Percentiles rank a stretch among this genome's conserved stretches.
phyloP scores from a whole-genome alignment of 1,140 invertebrate genomes.

The Leucophenga varia region DNA sequence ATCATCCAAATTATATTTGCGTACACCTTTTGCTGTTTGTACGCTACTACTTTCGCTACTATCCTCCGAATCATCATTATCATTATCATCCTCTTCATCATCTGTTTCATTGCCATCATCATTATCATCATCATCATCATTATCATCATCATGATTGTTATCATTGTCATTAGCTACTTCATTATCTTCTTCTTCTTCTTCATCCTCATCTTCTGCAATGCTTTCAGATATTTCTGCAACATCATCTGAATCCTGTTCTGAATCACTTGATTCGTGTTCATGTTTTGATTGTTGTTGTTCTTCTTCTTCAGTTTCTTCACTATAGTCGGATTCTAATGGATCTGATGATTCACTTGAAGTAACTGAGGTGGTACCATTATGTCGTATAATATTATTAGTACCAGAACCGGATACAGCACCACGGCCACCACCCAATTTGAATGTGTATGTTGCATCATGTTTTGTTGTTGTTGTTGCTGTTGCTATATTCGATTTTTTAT shows the following conservation, averaged over 20 bases:
- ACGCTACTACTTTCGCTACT: conserved; percentile 57
- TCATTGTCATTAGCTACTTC: neutral
- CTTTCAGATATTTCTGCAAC: conserved; percentile 21
- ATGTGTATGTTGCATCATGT: conserved; percentile 48
- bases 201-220: conserved; percentile 22
- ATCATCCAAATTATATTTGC: conserved; percentile 72
- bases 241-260: conserved; percentile 25
- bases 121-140: conserved; percentile 26
- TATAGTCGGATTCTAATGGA: conserved; percentile 50
- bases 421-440: conserved; percentile 35
- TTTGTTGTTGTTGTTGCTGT: conserved; percentile 15
- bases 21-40: conserved; percentile 65
- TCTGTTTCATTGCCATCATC: conserved; percentile 51
- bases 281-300: conserved; percentile 17
- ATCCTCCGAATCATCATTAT: conserved; percentile 33
- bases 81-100: conserved; percentile 39
- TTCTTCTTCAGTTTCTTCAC: conserved; percentile 38
- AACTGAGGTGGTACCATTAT: conserved; percentile 23
- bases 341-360: conserved; percentile 51
- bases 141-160: conserved; percentile 29
- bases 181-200: conserved; percentile 32
- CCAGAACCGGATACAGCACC: neutral
- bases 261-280: conserved; percentile 20
- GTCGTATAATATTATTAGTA: neutral
- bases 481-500: neutral